Conservation (phyloP, 2,797 vertebrate species). For the Rhabdomys pumilio region DNA sequence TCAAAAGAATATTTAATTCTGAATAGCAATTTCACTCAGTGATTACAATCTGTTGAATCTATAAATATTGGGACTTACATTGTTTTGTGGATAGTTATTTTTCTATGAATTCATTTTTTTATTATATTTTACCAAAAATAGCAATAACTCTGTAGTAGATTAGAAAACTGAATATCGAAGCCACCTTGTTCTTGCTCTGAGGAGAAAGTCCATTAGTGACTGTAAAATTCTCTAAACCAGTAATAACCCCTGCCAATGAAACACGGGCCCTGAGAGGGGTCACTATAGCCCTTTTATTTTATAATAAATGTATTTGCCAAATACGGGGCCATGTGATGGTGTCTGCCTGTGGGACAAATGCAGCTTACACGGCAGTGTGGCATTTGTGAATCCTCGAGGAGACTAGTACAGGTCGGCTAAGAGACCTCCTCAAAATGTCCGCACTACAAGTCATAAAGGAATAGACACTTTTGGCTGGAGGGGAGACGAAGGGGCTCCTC, state of each 20-base stretch:
- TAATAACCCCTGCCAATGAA: fast-evolving
- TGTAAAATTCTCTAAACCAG: background rate
- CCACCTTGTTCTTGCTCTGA: background rate
- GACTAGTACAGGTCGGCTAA: background rate
- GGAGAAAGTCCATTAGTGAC: background rate
- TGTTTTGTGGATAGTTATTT: background rate
- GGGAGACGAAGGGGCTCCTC: background rate
- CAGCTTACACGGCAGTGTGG: background rate
- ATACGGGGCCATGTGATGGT: background rate
- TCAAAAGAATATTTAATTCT: background rate
- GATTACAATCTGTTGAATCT: background rate
- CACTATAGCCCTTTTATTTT: background rate
- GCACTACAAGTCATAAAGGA: background rate
- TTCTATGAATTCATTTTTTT: slow-evolving; percentile 37
- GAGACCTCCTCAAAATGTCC: background rate
- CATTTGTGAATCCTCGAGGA: background rate
- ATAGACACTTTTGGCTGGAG: background rate
- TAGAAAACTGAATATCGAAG: slow-evolving; percentile 4
- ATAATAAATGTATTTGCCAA: background rate
- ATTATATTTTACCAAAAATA: slow-evolving; percentile 10
- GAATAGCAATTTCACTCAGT: background rate
- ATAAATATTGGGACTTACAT: background rate
- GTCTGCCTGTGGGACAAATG: background rate
- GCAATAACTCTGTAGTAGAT: background rate
- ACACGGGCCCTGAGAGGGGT: background rate